A percentile compares a stretch with the other conserved stretches of the same genome.
Conservation (phyloP, 2,113 vertebrate genomes). For the Raphicerus campestris region DNA sequence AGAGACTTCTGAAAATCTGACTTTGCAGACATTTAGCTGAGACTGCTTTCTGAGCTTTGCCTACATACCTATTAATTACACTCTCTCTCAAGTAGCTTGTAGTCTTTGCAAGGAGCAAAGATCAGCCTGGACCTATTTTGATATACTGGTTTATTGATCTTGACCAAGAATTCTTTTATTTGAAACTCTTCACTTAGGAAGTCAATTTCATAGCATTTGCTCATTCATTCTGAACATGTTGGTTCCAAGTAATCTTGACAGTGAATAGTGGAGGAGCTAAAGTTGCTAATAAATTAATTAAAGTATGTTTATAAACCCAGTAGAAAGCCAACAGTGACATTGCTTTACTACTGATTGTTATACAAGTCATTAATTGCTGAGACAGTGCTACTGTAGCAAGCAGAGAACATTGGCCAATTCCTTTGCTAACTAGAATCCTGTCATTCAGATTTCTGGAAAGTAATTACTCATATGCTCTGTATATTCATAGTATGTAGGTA, state of each 20-base stretch:
- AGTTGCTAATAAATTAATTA: conserved; percentile 70
- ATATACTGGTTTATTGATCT: conserved; percentile 61
- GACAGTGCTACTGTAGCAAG: conserved; percentile 32
- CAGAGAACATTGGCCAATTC: neutral
- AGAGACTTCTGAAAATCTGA: neutral
- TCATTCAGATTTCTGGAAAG: conserved; percentile 32
- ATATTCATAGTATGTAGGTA: neutral
- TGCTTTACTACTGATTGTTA: conserved; percentile 61
- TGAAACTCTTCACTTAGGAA: conserved; percentile 60
- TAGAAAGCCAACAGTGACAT: conserved; percentile 42
- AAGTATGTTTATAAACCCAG: conserved; percentile 57
- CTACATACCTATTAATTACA: neutral
- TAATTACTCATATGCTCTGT: conserved; percentile 29
- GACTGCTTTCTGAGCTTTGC: conserved; percentile 4
- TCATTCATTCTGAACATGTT: conserved; percentile 54
- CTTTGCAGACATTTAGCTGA: neutral
- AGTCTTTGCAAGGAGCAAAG: conserved; percentile 47
- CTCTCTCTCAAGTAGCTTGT: neutral
- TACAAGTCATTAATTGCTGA: conserved; percentile 50
- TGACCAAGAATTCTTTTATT: conserved; percentile 62
- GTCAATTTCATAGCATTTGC: conserved; percentile 60
- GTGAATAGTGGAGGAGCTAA: conserved; percentile 37
- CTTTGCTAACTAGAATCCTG: conserved; percentile 31
- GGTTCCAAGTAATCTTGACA: conserved; percentile 25
- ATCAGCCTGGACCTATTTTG: conserved; percentile 35